Conservation (phyloP, 2,888 invertebrate species). For the Psococerastis gibbosa region DNA sequence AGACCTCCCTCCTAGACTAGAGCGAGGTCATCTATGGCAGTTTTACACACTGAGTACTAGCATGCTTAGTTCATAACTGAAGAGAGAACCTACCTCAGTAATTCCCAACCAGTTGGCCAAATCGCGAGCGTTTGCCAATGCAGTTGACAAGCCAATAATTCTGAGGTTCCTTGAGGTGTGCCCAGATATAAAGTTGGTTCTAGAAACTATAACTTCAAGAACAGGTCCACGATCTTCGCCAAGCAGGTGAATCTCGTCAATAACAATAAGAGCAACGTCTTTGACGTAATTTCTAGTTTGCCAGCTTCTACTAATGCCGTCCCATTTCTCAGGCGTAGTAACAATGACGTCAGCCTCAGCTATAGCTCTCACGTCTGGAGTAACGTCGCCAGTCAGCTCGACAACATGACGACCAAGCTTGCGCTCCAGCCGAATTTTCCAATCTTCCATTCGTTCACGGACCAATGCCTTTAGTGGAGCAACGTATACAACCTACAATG, state of each 20-base stretch:
- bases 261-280: slow-evolving; percentile 77
- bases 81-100: slow-evolving; percentile 24
- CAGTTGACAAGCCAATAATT: slow-evolving; percentile 90
- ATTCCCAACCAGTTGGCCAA: slow-evolving; percentile 94
- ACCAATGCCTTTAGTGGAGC: slow-evolving; percentile 96
- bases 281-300: slow-evolving; percentile 88
- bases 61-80: background rate
- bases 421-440: slow-evolving; percentile 62
- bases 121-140: slow-evolving; percentile 92
- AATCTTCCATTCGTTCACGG: slow-evolving; percentile 88
- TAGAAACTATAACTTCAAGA: slow-evolving; percentile 92
- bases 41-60: background rate
- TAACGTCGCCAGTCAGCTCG: slow-evolving; percentile 69
- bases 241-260: slow-evolving; percentile 95
- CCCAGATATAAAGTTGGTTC: slow-evolving; percentile 89
- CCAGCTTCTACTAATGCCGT: slow-evolving; percentile 97
- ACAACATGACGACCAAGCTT: slow-evolving; percentile 66
- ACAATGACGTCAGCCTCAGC: slow-evolving; percentile 79
- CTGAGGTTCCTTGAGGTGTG: slow-evolving; percentile 67
- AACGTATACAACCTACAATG: slow-evolving; percentile 90
- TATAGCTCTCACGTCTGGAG: slow-evolving; percentile 72
- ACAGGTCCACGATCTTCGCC: slow-evolving; percentile 81
- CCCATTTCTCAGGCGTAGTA: slow-evolving; percentile 99
- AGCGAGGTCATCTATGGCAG: too few species aligned
- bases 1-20: too few species aligned